Evolutionary conservation across 2,113 vertebrate species (phyloP).

Genomic region (Sigmodon hispidus): DNA sequence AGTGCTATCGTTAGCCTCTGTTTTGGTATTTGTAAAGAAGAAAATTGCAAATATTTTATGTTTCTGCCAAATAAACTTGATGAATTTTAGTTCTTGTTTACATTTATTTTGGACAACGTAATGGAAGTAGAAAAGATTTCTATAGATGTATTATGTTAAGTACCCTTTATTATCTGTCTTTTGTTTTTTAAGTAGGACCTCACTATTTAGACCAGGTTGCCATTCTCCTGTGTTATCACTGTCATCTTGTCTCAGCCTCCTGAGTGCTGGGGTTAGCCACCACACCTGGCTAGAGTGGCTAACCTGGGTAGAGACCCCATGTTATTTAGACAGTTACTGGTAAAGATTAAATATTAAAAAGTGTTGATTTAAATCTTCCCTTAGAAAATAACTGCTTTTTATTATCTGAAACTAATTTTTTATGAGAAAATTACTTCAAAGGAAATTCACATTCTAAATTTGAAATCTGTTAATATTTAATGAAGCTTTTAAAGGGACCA

Average conservation of each 20-base stretch:
- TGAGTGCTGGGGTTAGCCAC: too few relatives aligned
- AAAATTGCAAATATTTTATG: not conserved
- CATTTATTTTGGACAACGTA: not conserved
- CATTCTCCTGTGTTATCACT: not conserved
- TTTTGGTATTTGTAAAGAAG: not conserved
- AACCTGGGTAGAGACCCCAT: accelerated
- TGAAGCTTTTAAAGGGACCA: not conserved
- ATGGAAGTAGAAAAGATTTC: not conserved
- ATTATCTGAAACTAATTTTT: conserved; percentile 36
- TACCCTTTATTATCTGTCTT: not conserved
- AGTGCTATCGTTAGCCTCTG: not conserved
- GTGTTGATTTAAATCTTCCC: not conserved
- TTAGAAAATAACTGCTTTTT: not conserved
- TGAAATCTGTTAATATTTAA: not conserved
- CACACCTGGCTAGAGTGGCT: not conserved
- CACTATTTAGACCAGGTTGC: not conserved
- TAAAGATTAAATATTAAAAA: not conserved
- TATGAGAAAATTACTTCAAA: conserved; percentile 18
- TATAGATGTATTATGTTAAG: not conserved
- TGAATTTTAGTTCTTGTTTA: not conserved
- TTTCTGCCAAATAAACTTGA: not conserved
- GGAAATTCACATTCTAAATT: conserved; percentile 36
- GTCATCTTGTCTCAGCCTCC: too few relatives aligned
- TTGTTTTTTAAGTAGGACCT: not conserved
- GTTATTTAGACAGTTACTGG: not conserved